Evolutionary conservation across 2,797 vertebrate genomes (phyloP).

Genomic region (Cyclopterus lumpus): DNA sequence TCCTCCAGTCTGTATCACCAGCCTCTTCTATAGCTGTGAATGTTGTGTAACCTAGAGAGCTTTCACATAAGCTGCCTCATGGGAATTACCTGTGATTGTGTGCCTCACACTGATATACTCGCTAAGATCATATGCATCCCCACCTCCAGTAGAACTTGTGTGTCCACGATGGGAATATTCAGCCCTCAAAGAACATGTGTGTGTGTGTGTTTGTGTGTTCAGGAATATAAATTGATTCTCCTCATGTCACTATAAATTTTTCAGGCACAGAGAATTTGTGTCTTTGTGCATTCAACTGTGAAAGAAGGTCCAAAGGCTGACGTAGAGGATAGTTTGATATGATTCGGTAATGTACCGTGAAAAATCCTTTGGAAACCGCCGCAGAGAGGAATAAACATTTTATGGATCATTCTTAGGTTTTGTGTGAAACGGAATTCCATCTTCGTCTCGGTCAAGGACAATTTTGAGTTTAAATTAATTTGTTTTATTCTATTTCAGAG

Average conservation of each 20-base stretch:
- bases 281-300: constrained; percentile 50
- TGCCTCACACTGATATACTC: background rate
- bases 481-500: background rate
- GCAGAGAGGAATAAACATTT: constrained; percentile 56
- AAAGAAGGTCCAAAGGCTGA: constrained; percentile 48
- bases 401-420: constrained; percentile 32
- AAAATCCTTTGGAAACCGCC: constrained; percentile 54
- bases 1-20: background rate
- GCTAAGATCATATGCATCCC: background rate
- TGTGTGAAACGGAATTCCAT: constrained; percentile 12
- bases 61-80: background rate
- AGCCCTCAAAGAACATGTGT: background rate
- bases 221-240: constrained; percentile 8
- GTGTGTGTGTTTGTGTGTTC: background rate
- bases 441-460: constrained; percentile 6
- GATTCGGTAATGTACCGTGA: constrained; percentile 46
- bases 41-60: background rate
- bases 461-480: background rate
- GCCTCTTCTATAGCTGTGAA: background rate
- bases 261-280: constrained; percentile 23
- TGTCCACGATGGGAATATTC: background rate
- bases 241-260: constrained; percentile 24
- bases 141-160: background rate
- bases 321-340: constrained; percentile 40
- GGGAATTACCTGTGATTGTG: background rate